Conservation (phyloP, 2,797 vertebrate species). For the Manis javanica region DNA sequence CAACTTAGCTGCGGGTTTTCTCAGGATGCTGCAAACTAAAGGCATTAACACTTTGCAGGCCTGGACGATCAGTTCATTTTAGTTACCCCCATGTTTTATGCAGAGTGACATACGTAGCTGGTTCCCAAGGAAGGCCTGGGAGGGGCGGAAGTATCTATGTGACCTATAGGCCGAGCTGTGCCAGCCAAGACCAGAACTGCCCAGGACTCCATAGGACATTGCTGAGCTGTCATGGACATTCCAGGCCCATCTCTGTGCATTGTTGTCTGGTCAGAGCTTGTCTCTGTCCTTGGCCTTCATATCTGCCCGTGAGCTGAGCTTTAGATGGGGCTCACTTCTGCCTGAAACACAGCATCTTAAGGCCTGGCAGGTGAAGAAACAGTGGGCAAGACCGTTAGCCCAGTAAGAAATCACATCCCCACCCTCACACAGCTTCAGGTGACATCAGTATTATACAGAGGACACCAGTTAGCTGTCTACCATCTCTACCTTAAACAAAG, state of each 20-base stretch:
- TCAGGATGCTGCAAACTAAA: neutral
- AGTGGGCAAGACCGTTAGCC: neutral
- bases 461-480: neutral
- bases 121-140: neutral
- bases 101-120: neutral
- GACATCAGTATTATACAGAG: neutral
- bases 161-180: neutral
- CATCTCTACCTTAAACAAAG: neutral
- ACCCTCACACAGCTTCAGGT: neutral
- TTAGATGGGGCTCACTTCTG: neutral
- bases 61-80: neutral
- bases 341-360: neutral
- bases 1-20: neutral
- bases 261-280: neutral
- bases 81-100: neutral
- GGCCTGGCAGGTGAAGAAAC: neutral
- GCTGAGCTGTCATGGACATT: neutral
- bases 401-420: neutral
- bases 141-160: neutral
- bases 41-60: neutral
- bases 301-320: neutral
- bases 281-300: neutral
- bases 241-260: neutral
- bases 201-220: neutral
- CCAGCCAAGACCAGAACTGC: neutral